Evolutionary conservation across 2,797 vertebrate species (phyloP).

Genomic region (Sebastes cheni): DNA sequence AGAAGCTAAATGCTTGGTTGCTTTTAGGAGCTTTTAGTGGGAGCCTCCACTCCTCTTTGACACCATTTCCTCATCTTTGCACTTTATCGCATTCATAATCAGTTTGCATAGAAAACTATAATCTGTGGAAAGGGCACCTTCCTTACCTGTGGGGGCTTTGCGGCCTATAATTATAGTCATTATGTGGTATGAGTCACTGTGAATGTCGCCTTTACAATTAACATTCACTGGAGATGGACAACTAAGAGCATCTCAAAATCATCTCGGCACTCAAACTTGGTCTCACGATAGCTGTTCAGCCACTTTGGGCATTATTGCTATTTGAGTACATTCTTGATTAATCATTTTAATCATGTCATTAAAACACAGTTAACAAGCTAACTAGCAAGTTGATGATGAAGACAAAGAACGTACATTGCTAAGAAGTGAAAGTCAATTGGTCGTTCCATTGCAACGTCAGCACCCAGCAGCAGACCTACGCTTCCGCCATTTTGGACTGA

Average conservation of each 20-base stretch:
- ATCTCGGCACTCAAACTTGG: constrained; percentile 52
- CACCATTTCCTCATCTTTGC: constrained; percentile 19
- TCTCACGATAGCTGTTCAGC: constrained; percentile 32
- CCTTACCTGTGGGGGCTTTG: constrained; percentile 51
- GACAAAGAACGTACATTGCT: too few relatives aligned
- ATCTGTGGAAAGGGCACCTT: constrained; percentile 61
- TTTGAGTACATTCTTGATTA: neutral
- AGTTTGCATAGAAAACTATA: constrained; percentile 58
- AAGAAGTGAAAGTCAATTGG: too few relatives aligned
- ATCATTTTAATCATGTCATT: neutral
- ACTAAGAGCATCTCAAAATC: constrained; percentile 44
- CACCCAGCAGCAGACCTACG: too few relatives aligned
- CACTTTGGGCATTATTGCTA: constrained; percentile 26
- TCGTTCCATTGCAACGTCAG: too few relatives aligned
- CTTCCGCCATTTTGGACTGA: too few relatives aligned
- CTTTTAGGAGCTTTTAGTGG: constrained; percentile 31
- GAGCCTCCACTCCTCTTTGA: constrained; percentile 10
- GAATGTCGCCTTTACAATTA: constrained; percentile 57
- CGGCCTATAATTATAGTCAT: constrained; percentile 68
- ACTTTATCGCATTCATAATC: constrained; percentile 60
- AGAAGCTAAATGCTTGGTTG: constrained; percentile 20
- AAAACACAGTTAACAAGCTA: neutral
- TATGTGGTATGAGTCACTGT: constrained; percentile 62
- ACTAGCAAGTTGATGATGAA: neutral
- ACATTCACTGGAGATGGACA: constrained; percentile 42